These are phyloP conservation scores for Sipha maydis DNA, from an alignment of 2,888 invertebrate species.

Conservation along the genomic window DNA sequence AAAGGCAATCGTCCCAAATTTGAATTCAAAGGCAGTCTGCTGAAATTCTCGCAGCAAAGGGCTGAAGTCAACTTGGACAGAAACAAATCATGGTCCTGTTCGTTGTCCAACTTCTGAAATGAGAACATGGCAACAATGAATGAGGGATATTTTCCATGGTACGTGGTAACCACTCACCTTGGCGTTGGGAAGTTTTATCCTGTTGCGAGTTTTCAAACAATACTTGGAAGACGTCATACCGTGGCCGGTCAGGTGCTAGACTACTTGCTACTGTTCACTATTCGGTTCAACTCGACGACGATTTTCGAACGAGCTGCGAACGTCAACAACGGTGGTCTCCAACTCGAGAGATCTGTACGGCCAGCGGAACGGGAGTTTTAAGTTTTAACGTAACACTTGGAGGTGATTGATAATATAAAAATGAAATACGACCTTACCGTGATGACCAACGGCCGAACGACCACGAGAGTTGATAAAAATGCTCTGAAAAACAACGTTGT, in stretches of 20 bases:
- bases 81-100: constrained; percentile 53
- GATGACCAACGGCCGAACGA: neutral
- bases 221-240: constrained; percentile 51
- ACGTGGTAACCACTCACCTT: neutral
- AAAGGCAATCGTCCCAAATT: constrained; percentile 53
- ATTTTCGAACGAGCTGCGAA: no score
- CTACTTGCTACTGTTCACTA: no score
- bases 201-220: constrained; percentile 49
- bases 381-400: neutral
- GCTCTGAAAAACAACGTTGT: neutral
- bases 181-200: constrained; percentile 38
- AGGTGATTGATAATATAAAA: neutral
- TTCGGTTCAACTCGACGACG: no score
- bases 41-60: constrained; percentile 35
- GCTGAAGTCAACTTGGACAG: constrained; percentile 51
- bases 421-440: neutral
- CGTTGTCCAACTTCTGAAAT: constrained; percentile 27
- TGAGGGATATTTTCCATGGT: neutral
- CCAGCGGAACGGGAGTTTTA: no score
- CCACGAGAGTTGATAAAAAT: neutral
- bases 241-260: neutral
- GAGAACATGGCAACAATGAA: no score
- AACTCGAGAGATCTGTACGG: no score
- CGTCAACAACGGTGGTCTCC: no score
- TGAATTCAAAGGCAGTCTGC: constrained; percentile 31